Evolutionary conservation across 2,888 invertebrate species (phyloP).

Genomic region (Osedax fenrisi): DNA sequence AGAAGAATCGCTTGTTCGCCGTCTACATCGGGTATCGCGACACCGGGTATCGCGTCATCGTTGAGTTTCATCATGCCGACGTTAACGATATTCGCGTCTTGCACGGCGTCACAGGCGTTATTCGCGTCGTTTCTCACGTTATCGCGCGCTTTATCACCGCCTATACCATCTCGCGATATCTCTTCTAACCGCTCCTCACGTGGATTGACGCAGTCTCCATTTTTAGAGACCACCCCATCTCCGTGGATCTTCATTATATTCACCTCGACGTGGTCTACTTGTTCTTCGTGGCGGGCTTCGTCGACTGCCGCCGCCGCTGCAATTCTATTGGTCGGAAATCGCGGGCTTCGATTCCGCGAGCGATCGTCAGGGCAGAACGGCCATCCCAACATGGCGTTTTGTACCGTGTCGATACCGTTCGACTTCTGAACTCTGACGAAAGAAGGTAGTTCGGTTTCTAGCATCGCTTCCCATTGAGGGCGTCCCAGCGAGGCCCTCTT

Average conservation of each 20-base stretch:
- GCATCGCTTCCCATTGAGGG: background rate
- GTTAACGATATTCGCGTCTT: background rate
- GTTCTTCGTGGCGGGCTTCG: background rate
- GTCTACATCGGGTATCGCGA: too few species aligned
- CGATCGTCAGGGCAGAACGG: too few species aligned
- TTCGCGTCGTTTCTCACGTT: background rate
- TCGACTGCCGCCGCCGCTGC: background rate
- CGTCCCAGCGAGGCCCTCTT: background rate
- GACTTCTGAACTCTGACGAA: background rate
- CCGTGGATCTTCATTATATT: background rate
- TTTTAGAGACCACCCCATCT: too few species aligned
- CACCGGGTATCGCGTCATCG: too few species aligned
- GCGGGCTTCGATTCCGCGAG: background rate
- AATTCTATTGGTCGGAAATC: background rate
- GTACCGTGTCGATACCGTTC: background rate
- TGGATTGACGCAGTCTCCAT: too few species aligned
- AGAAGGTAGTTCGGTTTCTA: background rate
- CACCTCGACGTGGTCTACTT: background rate
- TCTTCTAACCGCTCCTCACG: background rate
- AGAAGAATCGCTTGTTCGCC: background rate
- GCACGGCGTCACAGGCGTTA: background rate
- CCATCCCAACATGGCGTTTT: background rate
- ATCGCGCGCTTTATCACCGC: background rate
- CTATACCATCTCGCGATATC: too few species aligned
- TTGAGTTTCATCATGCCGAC: background rate